Base-by-base conservation (phyloP, 1,140 invertebrate genomes). In the Macrobrachium nipponense region DNA sequence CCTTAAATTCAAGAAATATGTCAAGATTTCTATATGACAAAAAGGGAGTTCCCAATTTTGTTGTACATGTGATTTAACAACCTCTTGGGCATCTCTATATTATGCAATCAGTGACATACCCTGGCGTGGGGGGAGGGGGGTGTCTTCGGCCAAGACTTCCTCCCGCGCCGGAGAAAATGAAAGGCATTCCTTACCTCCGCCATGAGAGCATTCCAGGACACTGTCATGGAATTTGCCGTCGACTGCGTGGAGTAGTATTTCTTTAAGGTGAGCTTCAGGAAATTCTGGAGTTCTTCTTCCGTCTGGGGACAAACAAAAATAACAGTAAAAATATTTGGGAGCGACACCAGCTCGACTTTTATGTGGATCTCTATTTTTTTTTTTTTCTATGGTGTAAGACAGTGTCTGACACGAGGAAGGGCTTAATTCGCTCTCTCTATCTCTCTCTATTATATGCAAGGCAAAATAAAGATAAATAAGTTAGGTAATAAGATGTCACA, bases 161-260 rank as follows among this genome's bases (percentile, higher is more conserved):
- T 58, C 17, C 20, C 1, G 62, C 15, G 8, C 15, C n/a, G 10
- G 6, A 20, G 27, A n/a, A 20, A 68, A 27, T 68, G n/a, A 68
- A 68, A 68, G 64, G 10, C 15, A 20, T 68, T 68, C 64, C 64
- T 68, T 90, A 93, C 93, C 91, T 93, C 90, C 20, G 91, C 92
- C 93, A 95, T 95, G 82, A 95, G 90, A 43, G 93, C 91, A 88
- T 95, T 93, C 94, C 94, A 95, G 88, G 93, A 92, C n/a, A 93
- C 89, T 14, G 94, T 94, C 0, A 94, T 92, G 20, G 93, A 93
- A 85, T 90, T 89, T 44, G 87, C 72, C 18, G 86, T 66, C 43
- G 89, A 82, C n/a, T 88, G 87, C 10, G 89, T 90, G 14, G 90
- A 89, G 86, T 91, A 91, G 81, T 90, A 89, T 36, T 90, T 88